Conservation (phyloP, 2,113 vertebrate species). For the Hippopotamus amphibius region DNA sequence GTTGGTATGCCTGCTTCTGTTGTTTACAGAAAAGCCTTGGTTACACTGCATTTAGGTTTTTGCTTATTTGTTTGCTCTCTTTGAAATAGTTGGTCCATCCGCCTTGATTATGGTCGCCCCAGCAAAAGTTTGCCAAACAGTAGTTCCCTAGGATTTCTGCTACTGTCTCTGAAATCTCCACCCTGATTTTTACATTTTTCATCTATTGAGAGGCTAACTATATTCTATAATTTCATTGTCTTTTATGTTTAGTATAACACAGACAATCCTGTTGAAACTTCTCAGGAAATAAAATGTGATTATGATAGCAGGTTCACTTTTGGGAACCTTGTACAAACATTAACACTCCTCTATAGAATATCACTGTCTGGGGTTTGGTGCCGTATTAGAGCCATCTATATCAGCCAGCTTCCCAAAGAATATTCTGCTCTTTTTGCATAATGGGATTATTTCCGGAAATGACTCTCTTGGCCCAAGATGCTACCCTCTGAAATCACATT, state of each 20-base stretch:
- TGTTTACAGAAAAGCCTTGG: conserved; percentile 8
- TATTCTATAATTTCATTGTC: conserved; percentile 33
- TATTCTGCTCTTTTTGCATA: conserved; percentile 47
- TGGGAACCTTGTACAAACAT: conserved; percentile 2
- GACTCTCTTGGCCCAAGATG: conserved; percentile 47
- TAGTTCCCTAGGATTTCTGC: not conserved
- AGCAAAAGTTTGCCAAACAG: not conserved
- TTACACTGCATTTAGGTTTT: not conserved
- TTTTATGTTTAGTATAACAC: conserved; percentile 6
- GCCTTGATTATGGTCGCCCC: not conserved
- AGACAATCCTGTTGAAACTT: conserved; percentile 18
- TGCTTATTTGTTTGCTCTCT: not conserved
- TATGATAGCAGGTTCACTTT: not conserved
- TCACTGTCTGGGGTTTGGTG: not conserved
- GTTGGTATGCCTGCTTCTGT: not conserved
- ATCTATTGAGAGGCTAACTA: not conserved
- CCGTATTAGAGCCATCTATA: not conserved
- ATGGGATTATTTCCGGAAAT: conserved; percentile 35
- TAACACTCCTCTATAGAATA: conserved; percentile 8
- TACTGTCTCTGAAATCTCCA: not conserved
- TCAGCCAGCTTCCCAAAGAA: conserved; percentile 40
- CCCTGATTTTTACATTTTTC: conserved; percentile 13
- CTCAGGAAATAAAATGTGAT: conserved; percentile 37
- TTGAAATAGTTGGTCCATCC: conserved; percentile 26
- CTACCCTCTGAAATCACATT: conserved; percentile 29